Conservation (phyloP, 2,888 invertebrate species). For the Coecobrya sp. region DNA sequence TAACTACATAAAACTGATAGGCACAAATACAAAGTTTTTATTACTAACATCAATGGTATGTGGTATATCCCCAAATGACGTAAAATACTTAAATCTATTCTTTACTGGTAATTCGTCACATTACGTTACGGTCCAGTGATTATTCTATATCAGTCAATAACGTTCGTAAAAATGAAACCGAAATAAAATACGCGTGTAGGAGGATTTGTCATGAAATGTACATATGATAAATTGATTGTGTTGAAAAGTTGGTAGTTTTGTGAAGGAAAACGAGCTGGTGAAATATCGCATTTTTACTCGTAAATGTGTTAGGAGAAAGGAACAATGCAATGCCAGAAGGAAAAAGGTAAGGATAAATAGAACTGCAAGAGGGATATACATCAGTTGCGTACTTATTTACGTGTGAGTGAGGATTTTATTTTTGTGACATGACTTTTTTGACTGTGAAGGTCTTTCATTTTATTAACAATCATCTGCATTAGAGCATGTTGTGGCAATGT, state of each 20-base stretch:
- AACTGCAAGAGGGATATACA: too few relatives aligned
- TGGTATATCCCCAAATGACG: too few relatives aligned
- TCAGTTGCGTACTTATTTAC: too few relatives aligned
- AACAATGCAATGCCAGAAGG: too few relatives aligned
- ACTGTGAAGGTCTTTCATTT: not conserved
- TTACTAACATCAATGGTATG: too few relatives aligned
- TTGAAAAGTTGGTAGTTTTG: not conserved
- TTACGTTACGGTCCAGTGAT: not conserved
- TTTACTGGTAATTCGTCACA: not conserved
- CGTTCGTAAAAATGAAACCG: not conserved
- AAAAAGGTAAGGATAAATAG: too few relatives aligned
- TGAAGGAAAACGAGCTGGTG: not conserved
- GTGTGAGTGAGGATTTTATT: too few relatives aligned
- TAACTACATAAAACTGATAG: too few relatives aligned
- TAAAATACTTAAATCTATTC: not conserved
- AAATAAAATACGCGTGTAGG: not conserved
- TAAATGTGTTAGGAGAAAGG: too few relatives aligned
- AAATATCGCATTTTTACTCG: not conserved
- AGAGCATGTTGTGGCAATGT: not conserved
- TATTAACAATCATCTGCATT: too few relatives aligned
- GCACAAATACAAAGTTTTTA: too few relatives aligned
- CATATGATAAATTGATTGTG: not conserved
- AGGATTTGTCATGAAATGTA: not conserved
- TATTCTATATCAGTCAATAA: not conserved
- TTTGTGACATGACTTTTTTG: not conserved